Conservation (phyloP, 2,888 invertebrate species). For the Sycophila texana region DNA sequence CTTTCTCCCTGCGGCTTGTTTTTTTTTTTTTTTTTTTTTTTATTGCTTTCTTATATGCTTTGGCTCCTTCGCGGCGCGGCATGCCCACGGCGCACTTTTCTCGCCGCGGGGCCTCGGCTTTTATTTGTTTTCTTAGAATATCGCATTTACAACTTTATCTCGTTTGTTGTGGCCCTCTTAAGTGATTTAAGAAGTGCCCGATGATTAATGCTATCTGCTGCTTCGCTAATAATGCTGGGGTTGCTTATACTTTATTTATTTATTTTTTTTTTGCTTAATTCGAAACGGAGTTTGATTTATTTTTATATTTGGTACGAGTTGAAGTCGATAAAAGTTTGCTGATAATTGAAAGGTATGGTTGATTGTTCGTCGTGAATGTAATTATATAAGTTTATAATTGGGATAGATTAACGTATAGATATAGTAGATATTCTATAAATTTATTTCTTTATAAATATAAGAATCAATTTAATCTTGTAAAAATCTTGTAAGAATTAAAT, state of each 20-base stretch:
- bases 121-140: slow-evolving; percentile 42
- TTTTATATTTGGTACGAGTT: no score
- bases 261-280: background rate
- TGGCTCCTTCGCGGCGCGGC: slow-evolving; percentile 4
- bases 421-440: no score
- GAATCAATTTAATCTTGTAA: no score
- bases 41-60: slow-evolving; percentile 10
- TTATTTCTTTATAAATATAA: no score
- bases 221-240: slow-evolving; percentile 16
- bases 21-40: slow-evolving; percentile 11
- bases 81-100: slow-evolving; percentile 31
- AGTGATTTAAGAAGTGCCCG: slow-evolving; percentile 20
- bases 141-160: slow-evolving; percentile 51
- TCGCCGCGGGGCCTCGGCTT: slow-evolving; percentile 8
- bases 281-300: background rate
- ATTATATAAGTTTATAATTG: no score
- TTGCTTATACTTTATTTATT: no score
- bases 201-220: slow-evolving; percentile 5
- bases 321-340: no score
- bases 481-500: no score
- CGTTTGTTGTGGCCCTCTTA: slow-evolving; percentile 44
- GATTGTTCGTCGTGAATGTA: no score
- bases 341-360: no score
- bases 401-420: no score
- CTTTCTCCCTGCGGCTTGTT: no score